phyloP scores from a whole-genome alignment of 2,888 invertebrate species.

The Protodeltote pygarga region DNA sequence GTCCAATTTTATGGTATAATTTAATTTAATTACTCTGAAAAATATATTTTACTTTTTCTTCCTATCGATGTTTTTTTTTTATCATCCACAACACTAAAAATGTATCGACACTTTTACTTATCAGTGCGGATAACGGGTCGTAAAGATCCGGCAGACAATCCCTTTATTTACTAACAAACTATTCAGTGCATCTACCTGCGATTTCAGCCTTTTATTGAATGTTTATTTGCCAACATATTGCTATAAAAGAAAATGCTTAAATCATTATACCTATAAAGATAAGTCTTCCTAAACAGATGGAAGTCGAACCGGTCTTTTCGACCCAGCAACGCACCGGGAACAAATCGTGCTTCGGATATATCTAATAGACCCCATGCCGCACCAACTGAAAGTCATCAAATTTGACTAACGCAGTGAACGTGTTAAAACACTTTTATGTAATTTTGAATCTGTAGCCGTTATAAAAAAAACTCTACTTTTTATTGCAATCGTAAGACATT shows the following conservation, averaged over 20 bases:
- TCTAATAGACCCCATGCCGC: conserved; percentile 6
- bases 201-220: not conserved
- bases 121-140: conserved; percentile 1
- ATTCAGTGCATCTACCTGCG: no score
- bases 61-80: not conserved
- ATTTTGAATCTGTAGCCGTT: no score
- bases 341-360: conserved; percentile 4
- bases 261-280: not conserved
- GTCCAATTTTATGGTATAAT: no score
- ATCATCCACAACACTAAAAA: not conserved
- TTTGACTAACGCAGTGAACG: conserved; percentile 4
- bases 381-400: not conserved
- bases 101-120: not conserved
- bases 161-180: no score
- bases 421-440: no score
- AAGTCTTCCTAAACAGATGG: not conserved
- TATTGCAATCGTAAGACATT: no score
- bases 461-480: no score
- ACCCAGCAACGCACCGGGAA: conserved; percentile 1
- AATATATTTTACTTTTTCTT: no score
- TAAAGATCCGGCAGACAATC: no score
- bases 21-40: no score
- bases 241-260: not conserved
- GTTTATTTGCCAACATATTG: not conserved
- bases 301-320: conserved; percentile 1